phyloP scores from a whole-genome alignment of 2,113 vertebrate genomes.

The Picathartes gymnocephalus region DNA sequence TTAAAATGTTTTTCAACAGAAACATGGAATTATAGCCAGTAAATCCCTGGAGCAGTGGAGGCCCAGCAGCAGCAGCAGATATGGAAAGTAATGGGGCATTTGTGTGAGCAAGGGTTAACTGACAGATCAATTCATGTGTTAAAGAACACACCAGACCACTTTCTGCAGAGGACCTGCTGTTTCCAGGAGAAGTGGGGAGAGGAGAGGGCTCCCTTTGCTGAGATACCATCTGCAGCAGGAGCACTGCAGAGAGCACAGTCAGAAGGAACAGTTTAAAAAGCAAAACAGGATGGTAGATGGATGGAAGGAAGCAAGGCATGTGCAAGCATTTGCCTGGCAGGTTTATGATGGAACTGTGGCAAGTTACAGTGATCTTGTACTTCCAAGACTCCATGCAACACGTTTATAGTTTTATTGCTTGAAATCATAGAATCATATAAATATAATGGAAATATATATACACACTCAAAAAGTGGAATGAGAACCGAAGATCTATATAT shows the following conservation, averaged over 20 bases:
- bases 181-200: not conserved
- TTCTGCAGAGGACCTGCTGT: not conserved
- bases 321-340: not conserved
- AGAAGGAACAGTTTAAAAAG: not conserved
- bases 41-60: not conserved
- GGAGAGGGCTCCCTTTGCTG: not conserved
- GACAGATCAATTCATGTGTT: not conserved
- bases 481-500: not conserved
- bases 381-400: not conserved
- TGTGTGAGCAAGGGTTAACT: not conserved
- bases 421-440: not conserved
- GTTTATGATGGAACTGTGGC: not conserved
- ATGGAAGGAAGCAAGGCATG: not conserved
- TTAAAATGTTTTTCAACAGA: not conserved
- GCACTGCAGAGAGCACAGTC: not conserved
- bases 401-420: not conserved
- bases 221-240: not conserved
- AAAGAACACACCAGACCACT: not conserved
- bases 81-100: not conserved
- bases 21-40: not conserved
- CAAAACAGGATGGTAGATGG: not conserved
- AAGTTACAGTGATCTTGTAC: not conserved
- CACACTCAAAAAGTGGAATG: not conserved
- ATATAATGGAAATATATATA: not conserved
- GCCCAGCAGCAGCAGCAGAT: not conserved